Percentiles rank a stretch among this genome's conserved stretches.
phyloP scores from a whole-genome alignment of 2,113 vertebrate genomes.

The Rallus limicola region DNA sequence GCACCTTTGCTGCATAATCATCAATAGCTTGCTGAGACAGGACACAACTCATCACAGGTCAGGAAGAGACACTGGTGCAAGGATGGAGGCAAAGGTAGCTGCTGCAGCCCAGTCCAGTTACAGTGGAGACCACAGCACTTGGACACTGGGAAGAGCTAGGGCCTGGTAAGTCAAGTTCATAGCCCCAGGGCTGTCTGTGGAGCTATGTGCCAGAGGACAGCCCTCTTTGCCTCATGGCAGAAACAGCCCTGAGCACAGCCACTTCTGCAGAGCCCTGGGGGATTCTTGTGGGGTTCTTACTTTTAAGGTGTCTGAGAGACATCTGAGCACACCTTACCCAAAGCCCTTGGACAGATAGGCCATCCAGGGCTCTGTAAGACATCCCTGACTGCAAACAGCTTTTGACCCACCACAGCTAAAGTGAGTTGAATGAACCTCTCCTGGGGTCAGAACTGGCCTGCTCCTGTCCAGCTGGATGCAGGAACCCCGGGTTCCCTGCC shows the following conservation, averaged over 20 bases:
- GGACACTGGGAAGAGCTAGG: background rate
- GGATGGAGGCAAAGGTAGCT: background rate
- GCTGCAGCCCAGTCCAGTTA: background rate
- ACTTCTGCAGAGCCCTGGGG: background rate
- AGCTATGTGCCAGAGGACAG: background rate
- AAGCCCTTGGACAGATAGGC: background rate
- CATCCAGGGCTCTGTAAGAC: background rate
- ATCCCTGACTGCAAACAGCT: background rate
- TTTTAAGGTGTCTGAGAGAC: background rate
- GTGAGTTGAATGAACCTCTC: background rate
- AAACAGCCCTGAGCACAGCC: background rate
- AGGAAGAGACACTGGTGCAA: background rate
- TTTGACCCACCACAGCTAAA: background rate
- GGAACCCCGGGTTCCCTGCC: background rate
- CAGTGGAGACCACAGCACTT: background rate
- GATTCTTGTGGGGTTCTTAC: background rate
- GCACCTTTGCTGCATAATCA: background rate
- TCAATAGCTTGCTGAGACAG: background rate
- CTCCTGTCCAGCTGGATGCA: background rate
- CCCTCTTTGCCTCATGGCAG: background rate
- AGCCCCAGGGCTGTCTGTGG: background rate
- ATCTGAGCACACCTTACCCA: background rate
- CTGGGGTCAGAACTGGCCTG: rapidly evolving
- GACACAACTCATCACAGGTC: background rate
- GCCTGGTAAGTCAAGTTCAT: background rate